Base-by-base conservation (phyloP, 2,888 invertebrate species). In the Spilarctia lutea region DNA sequence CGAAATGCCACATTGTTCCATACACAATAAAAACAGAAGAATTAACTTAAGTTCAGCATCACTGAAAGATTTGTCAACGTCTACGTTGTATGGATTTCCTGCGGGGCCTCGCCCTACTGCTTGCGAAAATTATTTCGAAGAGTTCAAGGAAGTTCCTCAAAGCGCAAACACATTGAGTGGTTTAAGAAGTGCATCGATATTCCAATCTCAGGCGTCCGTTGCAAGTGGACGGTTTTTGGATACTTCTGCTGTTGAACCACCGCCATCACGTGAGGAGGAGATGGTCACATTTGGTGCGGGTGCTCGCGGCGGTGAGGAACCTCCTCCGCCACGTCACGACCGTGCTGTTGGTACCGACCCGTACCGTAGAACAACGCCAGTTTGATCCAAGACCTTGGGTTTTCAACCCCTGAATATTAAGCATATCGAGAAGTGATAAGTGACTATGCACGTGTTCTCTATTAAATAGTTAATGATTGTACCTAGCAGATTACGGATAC, bases 221-320 rank as follows among this genome's bases (percentile, higher is more conserved):
- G 96, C 97, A 42, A 97, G 97, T 76, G 97, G 97, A 4, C 96
- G 97, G 86, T 97, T 97, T 81, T 94, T 97, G 79, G 97, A 96
- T 75, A 97, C 97, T 63, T 97, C 97, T 42, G 96, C 96, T 56
- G 96, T 96, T 65, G 97, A 97, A 79, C 96, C 97, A 72, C 96
- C 97, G 20, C 96, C 97, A 65, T 96, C 97, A 2, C 96, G 96
- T 70, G 96, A 97, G 79, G 97, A 97, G 81, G 97, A 97, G 85
- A 96, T 97, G 88, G 97, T 97, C 68, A 97, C 97, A 20, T 97
- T 97, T 88, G 97, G 97, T 85, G 94, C 97, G 74, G 97, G 97
- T 60, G 96, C 96, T 68, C 86, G 94, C 70, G 90, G 85, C 3
- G 79, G 88, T 35, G 90, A 91, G 0, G 91, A 92, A 0, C 86